These are phyloP conservation scores for Aspidoscelis tigris DNA, from an alignment of 2,113 vertebrate species.

Conservation along the genomic window DNA sequence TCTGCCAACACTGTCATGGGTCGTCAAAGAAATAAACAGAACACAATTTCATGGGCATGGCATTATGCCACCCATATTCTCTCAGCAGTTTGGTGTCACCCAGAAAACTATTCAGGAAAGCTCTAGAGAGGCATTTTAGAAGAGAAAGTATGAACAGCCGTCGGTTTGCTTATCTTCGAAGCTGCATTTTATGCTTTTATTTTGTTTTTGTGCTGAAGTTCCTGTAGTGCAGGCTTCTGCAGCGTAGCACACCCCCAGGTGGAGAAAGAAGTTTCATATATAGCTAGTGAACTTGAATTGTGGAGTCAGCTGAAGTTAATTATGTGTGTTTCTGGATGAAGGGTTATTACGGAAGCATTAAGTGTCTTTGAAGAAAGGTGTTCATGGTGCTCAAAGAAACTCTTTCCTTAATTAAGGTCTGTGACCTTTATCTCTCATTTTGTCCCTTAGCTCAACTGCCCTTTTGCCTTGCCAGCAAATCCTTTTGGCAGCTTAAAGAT, in stretches of 20 bases:
- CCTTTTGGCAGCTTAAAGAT: slow-evolving; percentile 7
- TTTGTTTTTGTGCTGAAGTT: slow-evolving; percentile 2
- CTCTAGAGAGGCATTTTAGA: neutral
- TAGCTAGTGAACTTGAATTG: neutral
- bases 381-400: neutral
- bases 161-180: neutral
- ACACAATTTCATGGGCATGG: neutral
- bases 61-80: neutral
- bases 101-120: neutral
- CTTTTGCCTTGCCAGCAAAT: neutral
- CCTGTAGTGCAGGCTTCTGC: neutral
- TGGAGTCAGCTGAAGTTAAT: neutral
- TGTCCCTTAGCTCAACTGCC: neutral
- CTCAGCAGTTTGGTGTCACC: neutral
- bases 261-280: neutral
- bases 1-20: accelerated
- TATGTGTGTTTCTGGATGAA: neutral
- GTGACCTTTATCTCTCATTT: neutral
- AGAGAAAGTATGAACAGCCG: neutral
- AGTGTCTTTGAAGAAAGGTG: neutral
- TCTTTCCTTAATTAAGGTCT: neutral
- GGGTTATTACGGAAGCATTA: accelerated
- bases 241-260: neutral
- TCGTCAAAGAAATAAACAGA: neutral
- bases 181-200: neutral